Conservation (phyloP, 92 coral and sea anemone species). For the Nematostella vectensis region DNA sequence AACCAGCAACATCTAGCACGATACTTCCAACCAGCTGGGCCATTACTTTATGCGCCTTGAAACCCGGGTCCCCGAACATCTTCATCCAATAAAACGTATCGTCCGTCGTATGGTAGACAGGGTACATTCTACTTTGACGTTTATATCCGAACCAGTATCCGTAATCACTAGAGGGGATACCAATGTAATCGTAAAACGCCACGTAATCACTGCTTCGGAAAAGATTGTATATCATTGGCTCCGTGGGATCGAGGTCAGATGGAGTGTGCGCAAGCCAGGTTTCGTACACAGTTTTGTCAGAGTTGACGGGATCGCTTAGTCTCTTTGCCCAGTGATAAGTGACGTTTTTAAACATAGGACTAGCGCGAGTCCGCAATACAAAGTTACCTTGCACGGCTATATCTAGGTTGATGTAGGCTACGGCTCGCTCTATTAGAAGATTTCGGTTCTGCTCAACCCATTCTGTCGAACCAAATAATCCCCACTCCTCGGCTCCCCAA, state of each 20-base stretch:
- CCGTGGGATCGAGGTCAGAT: constrained; percentile 22
- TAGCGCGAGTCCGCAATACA: constrained; percentile 67
- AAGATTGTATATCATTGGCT: constrained; percentile 56
- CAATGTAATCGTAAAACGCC: constrained; percentile 79
- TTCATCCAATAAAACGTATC: constrained; percentile 89
- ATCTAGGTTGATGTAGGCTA: constrained; percentile 87
- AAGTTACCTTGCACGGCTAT: constrained; percentile 84
- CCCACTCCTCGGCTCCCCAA: constrained; percentile 98
- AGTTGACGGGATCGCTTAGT: constrained; percentile 49
- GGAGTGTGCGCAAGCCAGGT: constrained; percentile 64
- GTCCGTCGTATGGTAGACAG: constrained; percentile 80
- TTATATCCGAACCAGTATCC: constrained; percentile 78
- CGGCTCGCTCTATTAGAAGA: constrained; percentile 63
- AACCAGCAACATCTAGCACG: constrained; percentile 62
- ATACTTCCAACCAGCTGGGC: constrained; percentile 74
- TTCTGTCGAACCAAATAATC: constrained; percentile 87
- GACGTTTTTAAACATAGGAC: constrained; percentile 72
- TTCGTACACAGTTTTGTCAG: constrained; percentile 51
- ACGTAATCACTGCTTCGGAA: constrained; percentile 85
- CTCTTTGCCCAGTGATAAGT: constrained; percentile 62
- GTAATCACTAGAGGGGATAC: constrained; percentile 80
- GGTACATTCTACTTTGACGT: constrained; percentile 44
- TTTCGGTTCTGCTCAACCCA: constrained; percentile 91
- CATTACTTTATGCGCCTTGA: constrained; percentile 70
- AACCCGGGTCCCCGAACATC: constrained; percentile 66